Evolutionary conservation across 1,140 invertebrate genomes (phyloP).

Genomic region (Teleopsis dalmanni): DNA sequence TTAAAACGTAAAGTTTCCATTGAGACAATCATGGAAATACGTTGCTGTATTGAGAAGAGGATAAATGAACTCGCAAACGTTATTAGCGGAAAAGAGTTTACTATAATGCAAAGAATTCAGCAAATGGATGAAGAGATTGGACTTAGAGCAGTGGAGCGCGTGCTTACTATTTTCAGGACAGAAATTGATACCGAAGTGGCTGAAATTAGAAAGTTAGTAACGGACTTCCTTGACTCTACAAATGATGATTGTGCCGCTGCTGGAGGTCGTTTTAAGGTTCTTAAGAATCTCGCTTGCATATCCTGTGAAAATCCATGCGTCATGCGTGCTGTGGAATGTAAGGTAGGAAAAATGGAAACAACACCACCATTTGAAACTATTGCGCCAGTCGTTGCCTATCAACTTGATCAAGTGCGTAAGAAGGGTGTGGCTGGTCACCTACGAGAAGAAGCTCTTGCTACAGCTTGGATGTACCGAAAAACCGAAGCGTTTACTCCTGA

Average conservation of each 20-base stretch:
- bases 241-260: slow-evolving; percentile 59
- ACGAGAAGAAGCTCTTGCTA: no score
- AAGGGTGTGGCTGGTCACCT: no score
- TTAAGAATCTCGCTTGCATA: slow-evolving; percentile 63
- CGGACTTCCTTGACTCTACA: slow-evolving; percentile 42
- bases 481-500: no score
- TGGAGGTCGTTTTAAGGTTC: slow-evolving; percentile 55
- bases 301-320: slow-evolving; percentile 64
- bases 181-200: slow-evolving; percentile 57
- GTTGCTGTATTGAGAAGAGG: slow-evolving; percentile 53
- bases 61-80: slow-evolving; percentile 57
- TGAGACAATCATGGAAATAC: slow-evolving; percentile 59
- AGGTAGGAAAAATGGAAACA: slow-evolving; percentile 45
- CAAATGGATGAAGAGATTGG: slow-evolving; percentile 60
- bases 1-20: slow-evolving; percentile 62
- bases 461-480: no score
- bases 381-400: slow-evolving; percentile 61
- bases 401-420: slow-evolving; percentile 51
- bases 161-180: slow-evolving; percentile 57
- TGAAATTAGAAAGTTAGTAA: slow-evolving; percentile 56
- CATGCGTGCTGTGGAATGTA: slow-evolving; percentile 55
- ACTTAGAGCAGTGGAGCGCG: slow-evolving; percentile 58
- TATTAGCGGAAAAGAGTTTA: slow-evolving; percentile 54
- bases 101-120: slow-evolving; percentile 56
- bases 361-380: slow-evolving; percentile 46